Evolutionary conservation across 2,113 vertebrate genomes (phyloP).

Genomic region (Oreotrochilus melanogaster): DNA sequence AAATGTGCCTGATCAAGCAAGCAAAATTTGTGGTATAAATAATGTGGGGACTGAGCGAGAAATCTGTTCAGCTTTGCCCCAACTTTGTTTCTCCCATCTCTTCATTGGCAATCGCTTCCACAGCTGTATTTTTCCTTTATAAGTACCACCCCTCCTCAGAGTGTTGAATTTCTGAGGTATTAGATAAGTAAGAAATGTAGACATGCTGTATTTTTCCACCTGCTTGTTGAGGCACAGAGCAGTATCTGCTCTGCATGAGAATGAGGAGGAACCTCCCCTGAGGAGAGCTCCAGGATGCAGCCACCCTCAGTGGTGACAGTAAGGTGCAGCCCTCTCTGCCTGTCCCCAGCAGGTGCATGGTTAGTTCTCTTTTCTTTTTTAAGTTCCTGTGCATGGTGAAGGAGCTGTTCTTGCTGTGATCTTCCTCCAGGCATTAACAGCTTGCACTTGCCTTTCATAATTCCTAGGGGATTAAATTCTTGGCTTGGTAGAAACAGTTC

Average conservation of each 20-base stretch:
- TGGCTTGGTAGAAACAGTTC: background rate
- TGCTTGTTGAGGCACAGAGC: background rate
- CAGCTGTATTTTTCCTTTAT: background rate
- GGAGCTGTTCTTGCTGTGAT: background rate
- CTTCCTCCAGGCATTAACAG: background rate
- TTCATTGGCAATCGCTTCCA: background rate
- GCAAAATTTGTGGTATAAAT: background rate
- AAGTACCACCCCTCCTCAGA: background rate
- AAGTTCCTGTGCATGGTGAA: background rate
- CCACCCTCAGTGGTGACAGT: background rate
- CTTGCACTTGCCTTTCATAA: background rate
- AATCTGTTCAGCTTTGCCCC: background rate
- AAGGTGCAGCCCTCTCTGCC: background rate
- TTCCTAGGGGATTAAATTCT: background rate
- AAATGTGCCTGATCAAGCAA: background rate
- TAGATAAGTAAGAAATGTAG: background rate
- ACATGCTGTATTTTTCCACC: background rate
- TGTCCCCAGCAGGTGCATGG: rapidly evolving
- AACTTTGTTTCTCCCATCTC: background rate
- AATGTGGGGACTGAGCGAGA: background rate
- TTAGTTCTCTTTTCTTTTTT: background rate
- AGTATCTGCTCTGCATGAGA: background rate
- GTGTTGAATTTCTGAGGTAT: background rate
- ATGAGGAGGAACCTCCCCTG: background rate
- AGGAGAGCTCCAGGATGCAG: background rate